Evolutionary conservation across 2,113 vertebrate genomes (phyloP), one percentile per base, ranked within the genome.

Genomic region (Fregata magnificens): DNA sequence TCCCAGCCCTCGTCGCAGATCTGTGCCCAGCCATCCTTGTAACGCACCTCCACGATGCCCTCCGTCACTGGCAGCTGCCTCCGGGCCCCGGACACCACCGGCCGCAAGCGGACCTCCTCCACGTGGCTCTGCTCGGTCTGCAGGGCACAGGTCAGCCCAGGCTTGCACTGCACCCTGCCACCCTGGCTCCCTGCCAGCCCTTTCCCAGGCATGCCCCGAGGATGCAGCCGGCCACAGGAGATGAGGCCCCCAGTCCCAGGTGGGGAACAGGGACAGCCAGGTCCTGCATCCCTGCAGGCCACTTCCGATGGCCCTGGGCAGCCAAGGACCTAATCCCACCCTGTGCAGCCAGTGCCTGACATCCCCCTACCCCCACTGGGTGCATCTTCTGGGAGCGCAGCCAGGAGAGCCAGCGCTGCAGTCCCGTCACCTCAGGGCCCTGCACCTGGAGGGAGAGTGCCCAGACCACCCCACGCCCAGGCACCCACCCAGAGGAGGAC

Each of bases 1-100:
- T 97, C 98, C 99, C 99, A 99, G 66, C 99, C 99, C 70, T 97
- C 91, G 70, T 99, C 99, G 4, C 99, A 99, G 95, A 99, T 98
- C 97, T 99, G 99, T 0, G 97, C 98, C 99, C 99, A 99, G 93
- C 98, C 81, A 1, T 98, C 98, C 34, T 98, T 98, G 97, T 99
- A 97, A 59, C 97, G 99, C 76, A 99, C 98, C 96, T 99, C 99
- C 55, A 99, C 98, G 6, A 99, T 98, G 3, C 99, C 99, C 96
- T 99, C 99, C 0, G 98, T 98, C 83, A 99, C 90, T 0, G 99
- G 99, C 77, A 99, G 93, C 22, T 98, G 95, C 55, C 98, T 96
- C 93, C 98, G 98, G 11, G 97, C 95, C 16, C 86, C 86, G 1
- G 97, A 83, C 7, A 99, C 98, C 11, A 98, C 98, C 0, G 99